Evolutionary conservation across 2,888 invertebrate genomes (phyloP).

Genomic region (Dyspetes luteomarginatus): DNA sequence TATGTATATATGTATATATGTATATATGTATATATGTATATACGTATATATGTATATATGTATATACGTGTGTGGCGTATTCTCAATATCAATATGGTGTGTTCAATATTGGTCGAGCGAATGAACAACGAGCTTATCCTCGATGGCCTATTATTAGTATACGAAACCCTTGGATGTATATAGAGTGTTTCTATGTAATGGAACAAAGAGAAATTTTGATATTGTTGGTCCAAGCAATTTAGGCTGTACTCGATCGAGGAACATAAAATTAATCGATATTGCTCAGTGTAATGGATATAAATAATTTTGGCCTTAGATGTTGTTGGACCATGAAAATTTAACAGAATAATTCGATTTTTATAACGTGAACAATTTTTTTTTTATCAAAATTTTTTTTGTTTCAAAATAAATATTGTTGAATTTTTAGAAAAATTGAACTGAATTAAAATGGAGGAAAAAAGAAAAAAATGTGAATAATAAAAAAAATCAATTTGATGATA

Average conservation of each 20-base stretch:
- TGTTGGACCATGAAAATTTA: not conserved
- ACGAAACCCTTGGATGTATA: conserved; percentile 20
- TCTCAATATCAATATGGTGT: conserved; percentile 46
- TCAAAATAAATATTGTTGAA: not conserved
- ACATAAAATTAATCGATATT: conserved; percentile 21
- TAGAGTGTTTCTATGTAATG: not conserved
- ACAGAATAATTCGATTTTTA: not conserved
- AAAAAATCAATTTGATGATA: no score
- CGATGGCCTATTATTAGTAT: conserved; percentile 47
- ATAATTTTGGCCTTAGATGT: not conserved
- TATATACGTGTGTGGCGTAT: conserved; percentile 4
- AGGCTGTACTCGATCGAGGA: conserved; percentile 14
- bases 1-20: not conserved
- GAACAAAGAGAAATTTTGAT: conserved; percentile 30
- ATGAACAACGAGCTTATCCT: conserved; percentile 44
- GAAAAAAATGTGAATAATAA: not conserved
- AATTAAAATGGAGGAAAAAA: not conserved
- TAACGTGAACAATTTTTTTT: not conserved
- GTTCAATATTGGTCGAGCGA: conserved; percentile 42
- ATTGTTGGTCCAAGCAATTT: conserved; percentile 30
- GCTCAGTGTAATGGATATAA: not conserved
- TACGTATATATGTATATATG: not conserved
- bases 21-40: not conserved
- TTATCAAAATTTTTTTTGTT: not conserved
- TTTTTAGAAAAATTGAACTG: not conserved